Conservation (phyloP, 1,140 invertebrate species). For the Chironomus tepperi region DNA sequence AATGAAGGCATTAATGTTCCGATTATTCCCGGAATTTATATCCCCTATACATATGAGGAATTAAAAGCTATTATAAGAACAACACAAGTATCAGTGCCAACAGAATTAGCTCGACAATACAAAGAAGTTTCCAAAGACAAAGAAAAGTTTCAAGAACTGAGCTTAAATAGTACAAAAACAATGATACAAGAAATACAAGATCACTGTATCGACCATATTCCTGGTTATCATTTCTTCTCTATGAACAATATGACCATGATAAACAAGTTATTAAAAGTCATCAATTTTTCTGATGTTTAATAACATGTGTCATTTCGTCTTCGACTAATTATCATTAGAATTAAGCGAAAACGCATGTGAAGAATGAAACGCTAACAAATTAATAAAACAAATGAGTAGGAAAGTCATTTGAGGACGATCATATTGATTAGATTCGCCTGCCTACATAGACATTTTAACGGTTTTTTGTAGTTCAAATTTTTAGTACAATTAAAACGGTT, state of each 20-base stretch:
- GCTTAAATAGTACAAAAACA: neutral
- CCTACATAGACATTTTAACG: too few species aligned
- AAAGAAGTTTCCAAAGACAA: neutral
- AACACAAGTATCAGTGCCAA: neutral
- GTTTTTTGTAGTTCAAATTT: too few species aligned
- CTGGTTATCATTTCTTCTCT: neutral
- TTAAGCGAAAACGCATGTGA: too few species aligned
- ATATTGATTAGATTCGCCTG: too few species aligned
- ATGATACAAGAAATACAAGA: neutral
- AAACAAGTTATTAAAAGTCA: neutral
- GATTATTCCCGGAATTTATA: neutral
- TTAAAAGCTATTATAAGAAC: neutral
- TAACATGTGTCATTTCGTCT: neutral
- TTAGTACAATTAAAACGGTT: too few species aligned
- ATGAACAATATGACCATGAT: neutral
- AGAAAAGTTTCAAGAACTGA: neutral
- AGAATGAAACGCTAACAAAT: too few species aligned
- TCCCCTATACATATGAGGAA: neutral
- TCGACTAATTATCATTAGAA: too few species aligned
- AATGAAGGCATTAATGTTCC: neutral
- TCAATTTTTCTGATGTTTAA: neutral
- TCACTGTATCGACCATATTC: neutral
- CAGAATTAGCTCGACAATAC: neutral
- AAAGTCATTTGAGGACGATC: too few species aligned
- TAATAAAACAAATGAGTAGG: too few species aligned